phyloP scores from a whole-genome alignment of 2,888 invertebrate species.

The Piscicola geometra region DNA sequence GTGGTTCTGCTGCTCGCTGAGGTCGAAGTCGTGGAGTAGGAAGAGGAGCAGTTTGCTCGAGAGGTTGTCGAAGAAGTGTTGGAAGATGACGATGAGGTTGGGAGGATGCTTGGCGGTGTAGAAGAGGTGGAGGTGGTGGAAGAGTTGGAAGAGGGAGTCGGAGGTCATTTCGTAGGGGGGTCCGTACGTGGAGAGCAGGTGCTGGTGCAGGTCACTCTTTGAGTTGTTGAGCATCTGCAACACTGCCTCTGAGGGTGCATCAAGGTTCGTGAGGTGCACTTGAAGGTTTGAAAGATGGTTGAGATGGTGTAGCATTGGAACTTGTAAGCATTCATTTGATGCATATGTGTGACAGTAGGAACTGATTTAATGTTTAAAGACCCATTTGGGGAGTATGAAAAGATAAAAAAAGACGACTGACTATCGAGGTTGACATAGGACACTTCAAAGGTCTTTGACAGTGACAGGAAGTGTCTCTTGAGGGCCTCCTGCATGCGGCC shows the following conservation, averaged over 20 bases:
- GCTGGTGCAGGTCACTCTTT: background rate
- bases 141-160: constrained; percentile 2
- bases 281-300: no score
- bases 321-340: no score
- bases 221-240: background rate
- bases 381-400: no score
- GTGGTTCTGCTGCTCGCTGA: background rate
- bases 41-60: background rate
- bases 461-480: constrained; percentile 1
- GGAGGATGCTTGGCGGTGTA: background rate
- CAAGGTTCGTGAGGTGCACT: no score
- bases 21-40: constrained; percentile 4
- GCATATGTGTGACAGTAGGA: no score
- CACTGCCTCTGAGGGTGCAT: constrained; percentile 1
- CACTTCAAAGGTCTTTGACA: background rate
- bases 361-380: no score
- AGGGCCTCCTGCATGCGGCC: background rate
- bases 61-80: background rate
- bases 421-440: constrained; percentile 4
- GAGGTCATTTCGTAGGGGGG: constrained; percentile 3
- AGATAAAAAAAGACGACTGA: background rate
- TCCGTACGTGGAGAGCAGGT: background rate
- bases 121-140: background rate
- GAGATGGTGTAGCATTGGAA: no score
- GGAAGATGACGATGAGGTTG: background rate